Conservation (phyloP, 2,113 vertebrate genomes). For the Labeo catla region DNA sequence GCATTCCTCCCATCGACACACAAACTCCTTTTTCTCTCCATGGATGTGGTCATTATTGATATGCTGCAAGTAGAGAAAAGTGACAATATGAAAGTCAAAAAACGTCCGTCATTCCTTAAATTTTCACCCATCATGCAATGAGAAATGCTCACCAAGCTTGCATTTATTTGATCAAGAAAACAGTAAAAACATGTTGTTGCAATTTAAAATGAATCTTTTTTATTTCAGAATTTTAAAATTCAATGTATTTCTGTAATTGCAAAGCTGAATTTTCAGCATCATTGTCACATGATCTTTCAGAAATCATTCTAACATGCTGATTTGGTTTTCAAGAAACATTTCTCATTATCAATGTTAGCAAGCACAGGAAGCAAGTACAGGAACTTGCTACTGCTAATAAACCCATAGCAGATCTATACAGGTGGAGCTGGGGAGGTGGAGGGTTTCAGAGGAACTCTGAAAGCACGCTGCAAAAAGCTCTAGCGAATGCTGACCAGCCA, state of each 20-base stretch:
- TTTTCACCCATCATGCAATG: neutral
- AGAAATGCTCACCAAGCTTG: neutral
- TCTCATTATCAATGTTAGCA: neutral
- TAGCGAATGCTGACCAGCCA: no score
- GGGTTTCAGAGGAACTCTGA: no score
- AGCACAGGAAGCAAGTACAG: no score
- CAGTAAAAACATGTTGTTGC: neutral
- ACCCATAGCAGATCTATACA: no score
- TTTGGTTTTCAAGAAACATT: neutral
- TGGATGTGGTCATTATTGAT: slow-evolving; percentile 99
- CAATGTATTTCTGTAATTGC: neutral
- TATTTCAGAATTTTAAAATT: neutral
- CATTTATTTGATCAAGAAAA: neutral
- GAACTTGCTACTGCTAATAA: no score
- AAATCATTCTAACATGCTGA: neutral
- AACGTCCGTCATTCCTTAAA: slow-evolving; percentile 58
- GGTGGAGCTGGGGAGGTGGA: no score
- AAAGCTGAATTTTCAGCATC: neutral
- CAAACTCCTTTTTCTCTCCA: slow-evolving; percentile 98
- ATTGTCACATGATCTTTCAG: neutral
- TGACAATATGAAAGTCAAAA: neutral
- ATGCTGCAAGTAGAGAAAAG: slow-evolving; percentile 78
- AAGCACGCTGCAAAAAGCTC: no score
- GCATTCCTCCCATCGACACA: slow-evolving; percentile 97
- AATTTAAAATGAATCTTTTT: neutral